These are phyloP conservation scores for Trididemnum miniatum DNA, from an alignment of 23 tunicate genomes.

Conservation along the genomic window DNA sequence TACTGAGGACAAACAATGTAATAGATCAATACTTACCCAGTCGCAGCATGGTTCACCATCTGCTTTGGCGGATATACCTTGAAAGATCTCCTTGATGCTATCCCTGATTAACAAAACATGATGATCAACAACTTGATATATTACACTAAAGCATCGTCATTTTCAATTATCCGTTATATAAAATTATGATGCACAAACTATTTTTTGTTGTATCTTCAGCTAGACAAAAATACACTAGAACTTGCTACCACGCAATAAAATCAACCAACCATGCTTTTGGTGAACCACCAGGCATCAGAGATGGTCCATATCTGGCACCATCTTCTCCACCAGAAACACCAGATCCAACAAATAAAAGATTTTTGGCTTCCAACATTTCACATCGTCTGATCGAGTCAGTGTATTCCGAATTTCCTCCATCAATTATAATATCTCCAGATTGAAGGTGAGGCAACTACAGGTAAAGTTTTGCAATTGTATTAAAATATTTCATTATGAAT, in stretches of 20 bases:
- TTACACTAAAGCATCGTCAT: too few species aligned
- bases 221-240: too few species aligned
- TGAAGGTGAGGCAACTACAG: conserved; percentile 70
- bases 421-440: conserved; percentile 89
- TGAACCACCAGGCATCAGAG: conserved; percentile 96
- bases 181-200: too few species aligned
- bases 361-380: conserved; percentile 49
- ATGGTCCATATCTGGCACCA: conserved; percentile 95
- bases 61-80: conserved; percentile 83
- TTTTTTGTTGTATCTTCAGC: too few species aligned
- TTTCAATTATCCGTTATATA: too few species aligned
- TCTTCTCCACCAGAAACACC: conserved; percentile 98
- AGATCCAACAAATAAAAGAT: conserved; percentile 82
- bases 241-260: too few species aligned
- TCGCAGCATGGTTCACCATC: conserved; percentile 94
- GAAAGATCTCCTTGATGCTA: conserved; percentile 79
- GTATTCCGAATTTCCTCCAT: conserved; percentile 95
- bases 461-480: neutral
- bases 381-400: conserved; percentile 70
- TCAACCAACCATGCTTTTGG: conserved; percentile 77
- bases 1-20: too few species aligned
- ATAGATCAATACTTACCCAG: conserved; percentile 60
- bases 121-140: too few species aligned
- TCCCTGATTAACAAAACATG: too few species aligned
- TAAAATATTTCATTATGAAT: neutral